phyloP scores from a whole-genome alignment of 2,797 vertebrate genomes.

The Sebastes trivittatus region DNA sequence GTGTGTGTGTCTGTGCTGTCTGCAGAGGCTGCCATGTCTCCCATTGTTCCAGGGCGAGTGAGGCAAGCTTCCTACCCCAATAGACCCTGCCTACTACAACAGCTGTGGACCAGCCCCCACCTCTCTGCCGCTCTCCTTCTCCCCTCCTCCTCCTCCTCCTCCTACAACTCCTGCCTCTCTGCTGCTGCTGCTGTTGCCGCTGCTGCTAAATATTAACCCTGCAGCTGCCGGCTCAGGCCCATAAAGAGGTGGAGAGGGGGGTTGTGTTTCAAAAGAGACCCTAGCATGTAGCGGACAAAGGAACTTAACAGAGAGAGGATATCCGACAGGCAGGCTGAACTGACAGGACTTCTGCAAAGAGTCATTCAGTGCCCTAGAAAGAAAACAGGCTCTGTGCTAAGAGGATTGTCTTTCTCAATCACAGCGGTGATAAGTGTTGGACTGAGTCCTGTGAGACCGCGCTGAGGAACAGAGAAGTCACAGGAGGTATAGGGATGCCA shows the following conservation, averaged over 20 bases:
- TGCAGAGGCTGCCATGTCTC: conserved; percentile 80
- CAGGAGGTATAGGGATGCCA: neutral
- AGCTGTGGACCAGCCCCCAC: conserved; percentile 85
- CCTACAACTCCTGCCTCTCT: conserved; percentile 61
- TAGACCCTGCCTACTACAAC: conserved; percentile 83
- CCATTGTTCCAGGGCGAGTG: conserved; percentile 84
- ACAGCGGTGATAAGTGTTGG: conserved; percentile 59
- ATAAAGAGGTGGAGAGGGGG: conserved; percentile 63
- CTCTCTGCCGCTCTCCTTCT: conserved; percentile 51
- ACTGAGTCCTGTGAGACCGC: conserved; percentile 38
- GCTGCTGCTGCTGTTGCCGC: conserved; percentile 71
- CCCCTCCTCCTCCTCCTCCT: conserved; percentile 42
- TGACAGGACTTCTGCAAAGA: conserved; percentile 60
- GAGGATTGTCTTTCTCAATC: conserved; percentile 77
- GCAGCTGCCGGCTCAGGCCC: conserved; percentile 75
- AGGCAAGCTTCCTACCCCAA: conserved; percentile 76
- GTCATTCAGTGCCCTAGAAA: conserved; percentile 63
- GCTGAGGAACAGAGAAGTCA: conserved; percentile 16
- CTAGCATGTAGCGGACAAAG: conserved; percentile 71
- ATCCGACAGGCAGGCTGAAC: conserved; percentile 64
- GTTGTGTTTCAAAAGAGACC: conserved; percentile 68
- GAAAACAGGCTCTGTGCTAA: conserved; percentile 72
- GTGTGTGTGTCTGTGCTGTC: conserved; percentile 59
- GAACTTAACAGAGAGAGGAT: conserved; percentile 66
- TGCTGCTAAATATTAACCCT: conserved; percentile 83